phyloP scores from a whole-genome alignment of 2,888 invertebrate genomes.

The Aphodius granarius region DNA sequence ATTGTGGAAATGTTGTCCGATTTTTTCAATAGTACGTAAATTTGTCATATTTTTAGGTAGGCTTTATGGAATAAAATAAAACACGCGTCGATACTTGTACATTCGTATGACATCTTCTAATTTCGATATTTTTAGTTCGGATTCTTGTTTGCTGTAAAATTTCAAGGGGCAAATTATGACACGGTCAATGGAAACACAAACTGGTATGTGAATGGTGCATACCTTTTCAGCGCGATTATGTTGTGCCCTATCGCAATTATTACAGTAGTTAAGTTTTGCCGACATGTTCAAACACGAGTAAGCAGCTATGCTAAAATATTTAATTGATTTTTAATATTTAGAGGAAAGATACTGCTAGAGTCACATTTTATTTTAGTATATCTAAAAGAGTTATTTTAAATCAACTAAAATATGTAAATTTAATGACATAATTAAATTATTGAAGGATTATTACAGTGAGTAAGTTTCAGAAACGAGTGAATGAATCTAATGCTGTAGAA shows the following conservation, averaged over 20 bases:
- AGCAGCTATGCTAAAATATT: no score
- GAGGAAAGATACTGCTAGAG: no score
- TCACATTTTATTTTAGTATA: no score
- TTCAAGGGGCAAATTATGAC: neutral
- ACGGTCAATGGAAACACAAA: neutral
- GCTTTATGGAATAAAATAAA: neutral
- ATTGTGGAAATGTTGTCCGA: conserved; percentile 8
- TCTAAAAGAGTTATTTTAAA: no score
- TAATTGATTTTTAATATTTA: no score
- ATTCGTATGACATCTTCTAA: no score
- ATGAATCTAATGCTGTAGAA: no score
- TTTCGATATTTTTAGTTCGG: neutral
- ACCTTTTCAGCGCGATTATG: neutral
- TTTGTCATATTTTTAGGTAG: no score
- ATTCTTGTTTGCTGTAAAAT: conserved; percentile 3
- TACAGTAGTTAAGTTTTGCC: neutral
- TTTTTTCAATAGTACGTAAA: conserved; percentile 12
- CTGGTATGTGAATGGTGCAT: neutral
- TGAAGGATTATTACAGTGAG: no score
- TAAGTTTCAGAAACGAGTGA: no score
- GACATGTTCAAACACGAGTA: neutral
- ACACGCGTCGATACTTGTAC: neutral
- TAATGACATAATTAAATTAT: no score
- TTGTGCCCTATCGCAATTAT: neutral
- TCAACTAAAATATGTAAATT: no score